Conservation (phyloP, 2,113 vertebrate genomes). For the Piaya cayana region DNA sequence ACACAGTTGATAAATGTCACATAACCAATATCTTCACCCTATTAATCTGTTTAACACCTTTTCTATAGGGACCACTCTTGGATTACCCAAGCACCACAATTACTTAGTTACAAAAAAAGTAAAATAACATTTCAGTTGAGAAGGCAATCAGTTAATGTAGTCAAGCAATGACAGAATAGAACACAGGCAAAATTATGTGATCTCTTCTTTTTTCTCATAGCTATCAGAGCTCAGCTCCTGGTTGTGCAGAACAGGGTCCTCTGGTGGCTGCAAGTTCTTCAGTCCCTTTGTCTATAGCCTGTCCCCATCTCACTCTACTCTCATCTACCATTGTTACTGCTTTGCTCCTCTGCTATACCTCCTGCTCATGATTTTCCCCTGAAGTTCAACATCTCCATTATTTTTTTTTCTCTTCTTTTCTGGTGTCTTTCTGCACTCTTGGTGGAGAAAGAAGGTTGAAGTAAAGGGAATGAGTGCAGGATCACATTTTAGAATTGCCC, state of each 20-base stretch:
- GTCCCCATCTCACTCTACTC: not conserved
- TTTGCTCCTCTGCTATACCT: not conserved
- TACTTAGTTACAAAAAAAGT: not conserved
- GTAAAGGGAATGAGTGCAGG: not conserved
- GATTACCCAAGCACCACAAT: not conserved
- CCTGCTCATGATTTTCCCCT: not conserved
- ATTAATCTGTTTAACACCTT: not conserved
- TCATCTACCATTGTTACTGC: not conserved
- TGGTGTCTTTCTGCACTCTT: not conserved
- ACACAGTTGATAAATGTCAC: not conserved
- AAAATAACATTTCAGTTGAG: too few species aligned
- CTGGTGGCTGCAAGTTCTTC: not conserved
- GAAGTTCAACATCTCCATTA: not conserved
- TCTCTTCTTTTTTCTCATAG: not conserved
- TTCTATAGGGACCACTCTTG: not conserved
- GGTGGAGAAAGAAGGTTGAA: not conserved
- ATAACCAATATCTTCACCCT: not conserved
- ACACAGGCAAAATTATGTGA: not conserved
- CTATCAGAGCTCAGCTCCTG: not conserved
- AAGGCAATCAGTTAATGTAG: too few species aligned
- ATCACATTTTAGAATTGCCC: not conserved
- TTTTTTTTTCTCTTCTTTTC: not conserved
- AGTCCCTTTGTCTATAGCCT: not conserved
- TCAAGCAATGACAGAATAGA: not conserved
- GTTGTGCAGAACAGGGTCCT: not conserved